phyloP scores from a whole-genome alignment of 2,113 vertebrate genomes.

The Colaptes auratus region DNA sequence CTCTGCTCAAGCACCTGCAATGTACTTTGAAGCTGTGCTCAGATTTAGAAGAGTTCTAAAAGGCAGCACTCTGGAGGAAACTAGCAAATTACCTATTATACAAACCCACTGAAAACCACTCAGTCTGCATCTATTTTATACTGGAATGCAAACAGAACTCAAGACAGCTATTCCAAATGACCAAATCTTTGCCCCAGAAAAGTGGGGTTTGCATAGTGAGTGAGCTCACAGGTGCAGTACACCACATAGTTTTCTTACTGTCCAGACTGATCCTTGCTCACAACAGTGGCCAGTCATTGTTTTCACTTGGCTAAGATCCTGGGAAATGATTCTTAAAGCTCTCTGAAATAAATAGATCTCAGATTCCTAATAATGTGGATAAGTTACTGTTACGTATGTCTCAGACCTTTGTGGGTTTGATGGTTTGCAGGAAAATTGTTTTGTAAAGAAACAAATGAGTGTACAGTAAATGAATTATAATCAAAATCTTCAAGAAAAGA shows the following conservation, averaged over 20 bases:
- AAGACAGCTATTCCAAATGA: background rate
- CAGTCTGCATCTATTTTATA: background rate
- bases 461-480: background rate
- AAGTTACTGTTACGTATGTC: background rate
- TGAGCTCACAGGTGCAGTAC: background rate
- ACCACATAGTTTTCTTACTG: background rate
- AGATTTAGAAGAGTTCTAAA: background rate
- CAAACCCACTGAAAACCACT: background rate
- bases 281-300: background rate
- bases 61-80: background rate
- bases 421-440: background rate
- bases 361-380: background rate
- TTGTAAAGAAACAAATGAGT: accelerated
- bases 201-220: background rate
- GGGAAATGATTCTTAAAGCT: background rate
- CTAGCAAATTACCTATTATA: background rate
- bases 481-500: background rate
- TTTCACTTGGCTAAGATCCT: background rate
- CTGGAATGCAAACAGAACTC: background rate
- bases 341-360: background rate
- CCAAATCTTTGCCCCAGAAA: background rate
- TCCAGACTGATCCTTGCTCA: background rate
- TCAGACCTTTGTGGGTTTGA: background rate
- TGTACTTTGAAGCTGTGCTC: background rate
- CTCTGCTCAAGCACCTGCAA: background rate